A percentile compares a stretch with the other conserved stretches of the same genome.
phyloP scores from a whole-genome alignment of 2,888 invertebrate species.

The Drosophila ustulata region DNA sequence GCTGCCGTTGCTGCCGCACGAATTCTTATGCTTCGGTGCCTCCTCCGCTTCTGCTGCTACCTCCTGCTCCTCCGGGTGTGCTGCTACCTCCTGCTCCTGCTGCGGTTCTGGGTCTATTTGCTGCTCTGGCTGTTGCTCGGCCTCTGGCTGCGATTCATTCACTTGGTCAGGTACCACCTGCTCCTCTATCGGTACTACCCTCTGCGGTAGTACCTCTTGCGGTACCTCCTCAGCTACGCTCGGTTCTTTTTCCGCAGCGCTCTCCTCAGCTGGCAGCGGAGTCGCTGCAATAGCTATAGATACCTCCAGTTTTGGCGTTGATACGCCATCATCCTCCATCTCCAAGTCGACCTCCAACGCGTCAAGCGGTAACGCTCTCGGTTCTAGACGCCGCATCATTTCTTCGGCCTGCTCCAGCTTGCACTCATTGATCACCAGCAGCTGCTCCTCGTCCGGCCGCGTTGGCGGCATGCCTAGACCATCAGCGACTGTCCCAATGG shows the following conservation, averaged over 20 bases:
- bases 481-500: background rate
- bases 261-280: background rate
- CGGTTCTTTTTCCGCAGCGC: background rate
- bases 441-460: constrained; percentile 28
- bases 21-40: background rate
- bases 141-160: background rate
- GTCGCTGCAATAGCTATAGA: background rate
- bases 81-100: background rate
- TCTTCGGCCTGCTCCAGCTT: constrained; percentile 29
- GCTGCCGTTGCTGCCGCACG: background rate
- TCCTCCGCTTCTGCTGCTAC: background rate
- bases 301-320: constrained; percentile 7
- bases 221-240: background rate
- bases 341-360: background rate
- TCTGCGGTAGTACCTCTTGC: background rate
- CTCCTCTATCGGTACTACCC: background rate
- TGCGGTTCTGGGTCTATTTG: background rate
- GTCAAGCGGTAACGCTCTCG: too few relatives aligned
- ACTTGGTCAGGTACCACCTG: too few relatives aligned
- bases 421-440: constrained; percentile 60
- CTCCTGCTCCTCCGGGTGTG: background rate
- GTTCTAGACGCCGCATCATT: background rate
- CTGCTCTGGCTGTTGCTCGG: background rate
- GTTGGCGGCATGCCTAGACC: constrained; percentile 35
- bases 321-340: background rate